Evolutionary conservation across 2,888 invertebrate species (phyloP).

Genomic region (Oscheius sp.): DNA sequence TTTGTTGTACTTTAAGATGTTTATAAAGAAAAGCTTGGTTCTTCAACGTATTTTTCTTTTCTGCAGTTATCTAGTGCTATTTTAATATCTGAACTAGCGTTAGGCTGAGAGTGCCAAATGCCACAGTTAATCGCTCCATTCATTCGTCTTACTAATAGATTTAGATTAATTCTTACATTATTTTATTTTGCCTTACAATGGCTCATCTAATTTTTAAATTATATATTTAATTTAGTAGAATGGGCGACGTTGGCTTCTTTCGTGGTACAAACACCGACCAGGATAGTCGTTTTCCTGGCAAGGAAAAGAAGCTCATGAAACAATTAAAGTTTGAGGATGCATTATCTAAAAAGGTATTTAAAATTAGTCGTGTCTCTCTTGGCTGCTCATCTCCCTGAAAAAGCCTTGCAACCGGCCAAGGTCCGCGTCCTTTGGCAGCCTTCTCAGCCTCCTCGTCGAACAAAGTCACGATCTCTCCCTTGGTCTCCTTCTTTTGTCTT

Average conservation of each 20-base stretch:
- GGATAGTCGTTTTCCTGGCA: slow-evolving; percentile 98
- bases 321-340: slow-evolving; percentile 97
- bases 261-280: slow-evolving; percentile 94
- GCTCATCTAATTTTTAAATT: no score
- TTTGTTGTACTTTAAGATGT: background rate
- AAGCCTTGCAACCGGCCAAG: background rate
- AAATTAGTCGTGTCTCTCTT: background rate
- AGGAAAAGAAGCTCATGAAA: slow-evolving; percentile 97
- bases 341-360: slow-evolving; percentile 89
- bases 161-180: no score
- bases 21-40: no score
- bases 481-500: background rate
- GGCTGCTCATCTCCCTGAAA: background rate
- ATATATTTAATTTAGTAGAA: slow-evolving; percentile 7
- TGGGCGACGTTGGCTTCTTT: slow-evolving; percentile 65
- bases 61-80: background rate
- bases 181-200: no score
- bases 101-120: background rate
- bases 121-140: no score
- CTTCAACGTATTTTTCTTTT: no score
- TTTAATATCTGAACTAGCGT: background rate
- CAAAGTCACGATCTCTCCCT: slow-evolving; percentile 4
- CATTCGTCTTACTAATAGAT: no score
- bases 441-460: slow-evolving; percentile 5
- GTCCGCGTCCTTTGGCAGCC: slow-evolving; percentile 5